Conservation (phyloP, 2,888 invertebrate species). For the Caprella mutica region DNA sequence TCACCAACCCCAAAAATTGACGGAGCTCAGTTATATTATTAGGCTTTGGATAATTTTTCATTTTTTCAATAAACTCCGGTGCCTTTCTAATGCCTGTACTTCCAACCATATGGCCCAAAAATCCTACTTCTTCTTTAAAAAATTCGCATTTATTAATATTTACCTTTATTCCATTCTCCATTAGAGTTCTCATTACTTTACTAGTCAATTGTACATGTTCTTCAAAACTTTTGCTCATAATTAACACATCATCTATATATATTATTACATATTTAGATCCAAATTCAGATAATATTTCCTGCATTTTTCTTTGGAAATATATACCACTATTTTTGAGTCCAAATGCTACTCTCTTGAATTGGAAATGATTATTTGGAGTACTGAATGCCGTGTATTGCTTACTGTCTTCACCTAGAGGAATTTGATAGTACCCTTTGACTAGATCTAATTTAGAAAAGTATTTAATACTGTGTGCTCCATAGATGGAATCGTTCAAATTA, state of each 20-base stretch:
- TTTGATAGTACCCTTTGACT: not conserved
- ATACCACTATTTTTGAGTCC: not conserved
- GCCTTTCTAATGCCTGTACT: not conserved
- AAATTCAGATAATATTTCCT: not conserved
- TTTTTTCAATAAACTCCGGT: not conserved
- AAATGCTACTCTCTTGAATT: not conserved
- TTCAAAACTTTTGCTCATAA: not conserved
- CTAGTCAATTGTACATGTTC: not conserved
- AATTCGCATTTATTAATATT: not conserved
- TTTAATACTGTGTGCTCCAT: slow-evolving; percentile 1
- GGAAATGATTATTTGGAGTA: not conserved
- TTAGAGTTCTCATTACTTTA: not conserved
- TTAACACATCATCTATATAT: not conserved
- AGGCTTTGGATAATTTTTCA: not conserved
- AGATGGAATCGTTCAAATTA: not conserved
- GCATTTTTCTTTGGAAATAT: not conserved
- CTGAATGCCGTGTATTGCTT: not conserved
- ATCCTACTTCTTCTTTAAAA: not conserved
- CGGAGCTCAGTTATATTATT: not conserved
- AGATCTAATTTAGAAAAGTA: slow-evolving; percentile 6
- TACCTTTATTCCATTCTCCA: not conserved
- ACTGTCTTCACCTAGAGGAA: not conserved
- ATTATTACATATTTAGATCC: not conserved
- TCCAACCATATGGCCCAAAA: not conserved
- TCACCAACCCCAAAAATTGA: not conserved